Evolutionary conservation across 2,113 vertebrate genomes (phyloP), one percentile per base, ranked within the genome.

Genomic region (Aix galericulata): DNA sequence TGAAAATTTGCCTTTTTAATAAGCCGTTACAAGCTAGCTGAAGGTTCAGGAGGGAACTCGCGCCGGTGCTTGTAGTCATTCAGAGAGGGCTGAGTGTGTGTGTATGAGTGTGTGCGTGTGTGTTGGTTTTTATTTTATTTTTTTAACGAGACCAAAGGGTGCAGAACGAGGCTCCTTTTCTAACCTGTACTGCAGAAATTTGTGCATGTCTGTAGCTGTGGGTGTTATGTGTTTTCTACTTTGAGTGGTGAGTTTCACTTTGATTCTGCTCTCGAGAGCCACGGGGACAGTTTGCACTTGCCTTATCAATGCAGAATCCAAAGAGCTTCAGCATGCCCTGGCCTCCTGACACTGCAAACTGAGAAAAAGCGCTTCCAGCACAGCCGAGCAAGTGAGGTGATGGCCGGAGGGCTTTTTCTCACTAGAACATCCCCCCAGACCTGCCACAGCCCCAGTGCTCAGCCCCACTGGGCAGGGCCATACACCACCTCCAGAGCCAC

Each of bases 181-280:
- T 94, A 95, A 85, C 95, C 94, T 93, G n/a, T 92, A 80, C 67
- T 44, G 95, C 94, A 94, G 92, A 94, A 91, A 96, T 95, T 95
- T 95, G 96, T 92, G 92, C 97, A 78, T 56, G 81, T 95, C 89
- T 76, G 85, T 93, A 95, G 94, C 97, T 96, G 97, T 98, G 97
- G 98, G 98, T 97, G 98, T 98, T 92, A 82, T 44, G 91, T 44
- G 89, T 92, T 98, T 94, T 98, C 97, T 97, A 96, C 97, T 97
- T 96, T 96, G 95, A 97, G 83, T 97, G 95, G 93, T 84, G 74
- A 97, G 98, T 98, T 98, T 98, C 98, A 95, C 76, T 98, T 97
- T 98, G 97, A 98, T 98, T 97, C 95, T 84, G 86, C 73, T 76
- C 94, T 95, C 44, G 26, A 90, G 92, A 94, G 53, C 48, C 83